These are phyloP conservation scores for Syngnathus typhle DNA, from an alignment of 2,113 vertebrate genomes.

Conservation along the genomic window DNA sequence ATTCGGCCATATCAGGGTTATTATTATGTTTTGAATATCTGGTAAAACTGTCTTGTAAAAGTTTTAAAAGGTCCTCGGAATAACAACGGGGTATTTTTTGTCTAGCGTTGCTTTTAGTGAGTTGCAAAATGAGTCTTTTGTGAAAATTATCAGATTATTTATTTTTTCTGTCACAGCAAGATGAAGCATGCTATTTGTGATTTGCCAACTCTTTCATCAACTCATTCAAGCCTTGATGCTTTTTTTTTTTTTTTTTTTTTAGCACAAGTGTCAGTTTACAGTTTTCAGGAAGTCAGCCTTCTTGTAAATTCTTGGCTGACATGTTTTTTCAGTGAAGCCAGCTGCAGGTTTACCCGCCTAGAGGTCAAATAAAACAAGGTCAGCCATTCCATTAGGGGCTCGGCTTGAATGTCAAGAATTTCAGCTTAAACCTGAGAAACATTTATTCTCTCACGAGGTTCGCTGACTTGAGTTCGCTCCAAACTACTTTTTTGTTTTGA, in stretches of 20 bases:
- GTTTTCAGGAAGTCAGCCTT: not conserved
- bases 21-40: no score
- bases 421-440: constrained; percentile 11
- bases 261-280: not conserved
- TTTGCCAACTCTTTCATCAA: not conserved
- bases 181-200: not conserved
- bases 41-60: no score
- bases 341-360: constrained; percentile 14
- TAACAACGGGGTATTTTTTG: no score
- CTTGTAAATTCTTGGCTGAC: constrained; percentile 13
- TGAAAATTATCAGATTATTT: not conserved
- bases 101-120: not conserved
- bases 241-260: not conserved
- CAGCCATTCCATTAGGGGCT: constrained; percentile 23
- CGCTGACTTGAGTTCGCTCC: not conserved
- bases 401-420: constrained; percentile 43
- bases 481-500: not conserved
- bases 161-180: not conserved
- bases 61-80: no score
- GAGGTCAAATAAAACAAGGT: constrained; percentile 38
- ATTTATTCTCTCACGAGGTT: constrained; percentile 2
- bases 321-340: constrained; percentile 24
- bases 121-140: not conserved
- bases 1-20: no score
- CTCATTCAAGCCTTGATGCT: not conserved